Conservation (phyloP, 2,888 invertebrate species). For the Eupeodes latifasciatus region DNA sequence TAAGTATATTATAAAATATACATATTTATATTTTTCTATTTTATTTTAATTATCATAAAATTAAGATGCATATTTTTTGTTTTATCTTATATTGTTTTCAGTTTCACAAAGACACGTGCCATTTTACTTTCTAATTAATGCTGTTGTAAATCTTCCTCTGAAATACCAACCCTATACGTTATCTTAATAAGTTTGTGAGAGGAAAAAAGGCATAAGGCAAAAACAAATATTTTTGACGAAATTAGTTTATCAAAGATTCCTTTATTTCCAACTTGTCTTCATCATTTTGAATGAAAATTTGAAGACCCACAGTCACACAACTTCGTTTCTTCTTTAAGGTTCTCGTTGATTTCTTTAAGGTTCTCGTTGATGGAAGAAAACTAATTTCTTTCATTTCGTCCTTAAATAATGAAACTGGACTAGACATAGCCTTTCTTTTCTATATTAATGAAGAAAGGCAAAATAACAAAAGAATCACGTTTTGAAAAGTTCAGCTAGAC, state of each 20-base stretch:
- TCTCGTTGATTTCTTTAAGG: not conserved
- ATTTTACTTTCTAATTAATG: not conserved
- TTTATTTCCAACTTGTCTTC: not conserved
- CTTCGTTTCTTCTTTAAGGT: not conserved
- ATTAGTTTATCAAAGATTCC: conserved; percentile 17
- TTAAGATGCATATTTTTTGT: no score
- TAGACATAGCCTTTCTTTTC: conserved; percentile 39
- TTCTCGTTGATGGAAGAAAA: conserved; percentile 39
- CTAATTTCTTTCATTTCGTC: conserved; percentile 54
- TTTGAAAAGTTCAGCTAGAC: conserved; percentile 38
- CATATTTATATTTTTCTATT: not conserved
- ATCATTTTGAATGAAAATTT: not conserved
- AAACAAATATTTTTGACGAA: not conserved
- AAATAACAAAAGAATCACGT: conserved; percentile 56
- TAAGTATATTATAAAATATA: conserved; percentile 79
- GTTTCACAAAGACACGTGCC: no score
- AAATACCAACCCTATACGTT: not conserved
- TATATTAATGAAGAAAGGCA: conserved; percentile 48
- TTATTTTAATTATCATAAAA: not conserved
- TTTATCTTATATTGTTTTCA: not conserved
- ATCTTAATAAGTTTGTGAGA: not conserved
- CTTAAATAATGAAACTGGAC: conserved; percentile 33
- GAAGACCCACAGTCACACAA: not conserved
- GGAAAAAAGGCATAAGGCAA: not conserved
- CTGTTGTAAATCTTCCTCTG: not conserved